These are phyloP conservation scores for Geopemphigus sp. DNA, from an alignment of 1,140 invertebrate genomes.

Conservation along the genomic window DNA sequence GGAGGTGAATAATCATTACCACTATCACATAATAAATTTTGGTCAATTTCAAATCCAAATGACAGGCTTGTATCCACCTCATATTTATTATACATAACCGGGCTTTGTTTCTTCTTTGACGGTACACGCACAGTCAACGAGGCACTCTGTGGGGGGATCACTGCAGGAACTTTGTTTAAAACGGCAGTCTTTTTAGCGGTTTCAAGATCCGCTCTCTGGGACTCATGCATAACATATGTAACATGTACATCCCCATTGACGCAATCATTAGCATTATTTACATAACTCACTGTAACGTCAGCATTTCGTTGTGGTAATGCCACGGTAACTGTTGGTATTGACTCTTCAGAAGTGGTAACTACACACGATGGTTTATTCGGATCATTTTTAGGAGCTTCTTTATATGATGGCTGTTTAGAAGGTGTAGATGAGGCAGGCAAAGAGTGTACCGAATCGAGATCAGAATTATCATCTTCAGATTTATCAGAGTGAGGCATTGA, in stretches of 20 bases:
- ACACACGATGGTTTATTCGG: constrained; percentile 34
- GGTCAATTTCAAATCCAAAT: constrained; percentile 46
- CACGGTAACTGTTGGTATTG: constrained; percentile 46
- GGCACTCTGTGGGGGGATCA: constrained; percentile 31
- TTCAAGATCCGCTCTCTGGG: constrained; percentile 23
- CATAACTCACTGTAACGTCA: constrained; percentile 4
- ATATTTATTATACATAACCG: constrained; percentile 47
- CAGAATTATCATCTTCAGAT: constrained; percentile 70
- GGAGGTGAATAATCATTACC: constrained; percentile 25
- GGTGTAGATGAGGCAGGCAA: constrained; percentile 64
- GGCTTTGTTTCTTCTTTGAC: constrained; percentile 47
- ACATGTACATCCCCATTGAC: constrained; percentile 47
- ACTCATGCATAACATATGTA: constrained; percentile 43
- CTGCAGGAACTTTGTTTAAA: constrained; percentile 49
- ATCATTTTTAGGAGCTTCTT: constrained; percentile 43
- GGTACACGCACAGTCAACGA: constrained; percentile 46
- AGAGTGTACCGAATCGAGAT: constrained; percentile 71
- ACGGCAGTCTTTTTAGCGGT: constrained; percentile 48
- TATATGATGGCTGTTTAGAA: constrained; percentile 52
- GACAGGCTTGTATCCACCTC: constrained; percentile 44
- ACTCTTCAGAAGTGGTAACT: constrained; percentile 48
- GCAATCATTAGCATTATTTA: constrained; percentile 28
- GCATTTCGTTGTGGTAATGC: constrained; percentile 32
- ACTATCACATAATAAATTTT: constrained; percentile 46
- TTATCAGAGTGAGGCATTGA: constrained; percentile 68